Evolutionary conservation across 2,888 invertebrate species (phyloP).

Genomic region (Pomacea canaliculata): DNA sequence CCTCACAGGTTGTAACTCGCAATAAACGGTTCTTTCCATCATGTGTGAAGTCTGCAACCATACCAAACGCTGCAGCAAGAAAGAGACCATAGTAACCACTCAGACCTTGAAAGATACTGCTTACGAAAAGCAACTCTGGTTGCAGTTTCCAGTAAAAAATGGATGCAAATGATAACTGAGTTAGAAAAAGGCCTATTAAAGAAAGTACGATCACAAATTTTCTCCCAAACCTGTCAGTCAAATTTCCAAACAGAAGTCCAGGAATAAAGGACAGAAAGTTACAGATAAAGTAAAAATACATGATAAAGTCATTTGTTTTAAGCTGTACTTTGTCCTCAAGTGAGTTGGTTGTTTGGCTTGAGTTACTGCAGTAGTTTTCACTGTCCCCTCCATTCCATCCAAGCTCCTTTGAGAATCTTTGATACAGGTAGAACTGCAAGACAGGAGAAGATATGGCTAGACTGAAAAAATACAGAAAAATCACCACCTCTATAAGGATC

Average conservation of each 20-base stretch:
- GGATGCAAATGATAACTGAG: conserved; percentile 26
- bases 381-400: background rate
- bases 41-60: conserved; percentile 37
- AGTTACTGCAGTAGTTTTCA: background rate
- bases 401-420: conserved; percentile 10
- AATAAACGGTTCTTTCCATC: conserved; percentile 32
- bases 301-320: conserved; percentile 3
- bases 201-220: conserved; percentile 17
- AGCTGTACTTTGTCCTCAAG: conserved; percentile 1
- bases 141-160: conserved; percentile 25
- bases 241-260: conserved; percentile 7
- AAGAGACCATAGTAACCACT: conserved; percentile 33
- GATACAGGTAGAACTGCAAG: conserved; percentile 19
- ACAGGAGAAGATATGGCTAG: background rate
- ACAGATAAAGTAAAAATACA: conserved; percentile 13
- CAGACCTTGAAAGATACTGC: conserved; percentile 32
- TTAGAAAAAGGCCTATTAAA: background rate
- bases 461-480: conserved; percentile 10
- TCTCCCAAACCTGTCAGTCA: conserved; percentile 12
- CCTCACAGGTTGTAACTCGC: conserved; percentile 34
- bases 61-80: conserved; percentile 33
- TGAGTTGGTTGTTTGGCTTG: background rate
- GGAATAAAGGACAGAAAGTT: conserved; percentile 14
- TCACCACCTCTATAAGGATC: conserved; percentile 1
- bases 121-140: conserved; percentile 26